Percentiles rank a stretch among this genome's conserved stretches.
These are phyloP conservation scores for Atethmia centrago DNA, from an alignment of 2,888 invertebrate genomes.

Conservation along the genomic window DNA sequence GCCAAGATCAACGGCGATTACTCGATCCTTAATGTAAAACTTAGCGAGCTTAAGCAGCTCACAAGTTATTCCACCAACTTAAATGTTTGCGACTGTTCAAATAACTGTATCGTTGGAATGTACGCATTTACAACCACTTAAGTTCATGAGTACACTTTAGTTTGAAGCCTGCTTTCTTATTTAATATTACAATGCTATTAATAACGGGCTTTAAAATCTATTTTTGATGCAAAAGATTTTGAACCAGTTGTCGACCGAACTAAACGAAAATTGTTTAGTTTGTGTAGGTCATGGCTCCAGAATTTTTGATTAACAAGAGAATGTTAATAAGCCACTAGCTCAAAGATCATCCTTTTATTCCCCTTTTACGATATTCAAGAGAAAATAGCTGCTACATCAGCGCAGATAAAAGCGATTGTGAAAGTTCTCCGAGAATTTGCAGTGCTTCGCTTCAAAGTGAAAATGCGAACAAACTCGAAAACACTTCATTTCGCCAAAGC, in stretches of 20 bases:
- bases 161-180: background rate
- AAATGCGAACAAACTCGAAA: constrained; percentile 40
- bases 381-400: constrained; percentile 23
- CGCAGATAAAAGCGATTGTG: constrained; percentile 19
- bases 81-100: constrained; percentile 29
- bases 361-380: constrained; percentile 12
- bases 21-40: constrained; percentile 20
- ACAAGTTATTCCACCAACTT: constrained; percentile 32
- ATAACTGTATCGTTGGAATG: constrained; percentile 26
- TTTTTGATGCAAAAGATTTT: background rate
- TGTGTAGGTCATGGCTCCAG: background rate
- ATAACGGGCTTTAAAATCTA: background rate
- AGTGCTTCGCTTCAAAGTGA: constrained; percentile 10
- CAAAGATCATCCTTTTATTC: constrained; percentile 13
- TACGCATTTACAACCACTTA: constrained; percentile 8
- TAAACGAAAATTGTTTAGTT: background rate
- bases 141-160: constrained; percentile 24
- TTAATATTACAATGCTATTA: constrained; percentile 10
- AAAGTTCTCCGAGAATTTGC: constrained; percentile 38
- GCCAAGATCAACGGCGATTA: no score
- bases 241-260: background rate
- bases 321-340: background rate
- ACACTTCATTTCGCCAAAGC: constrained; percentile 33
- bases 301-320: background rate
- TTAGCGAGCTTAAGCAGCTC: constrained; percentile 14